These are phyloP conservation scores for Andrena marginata DNA, from an alignment of 2,888 invertebrate genomes.

Conservation along the genomic window DNA sequence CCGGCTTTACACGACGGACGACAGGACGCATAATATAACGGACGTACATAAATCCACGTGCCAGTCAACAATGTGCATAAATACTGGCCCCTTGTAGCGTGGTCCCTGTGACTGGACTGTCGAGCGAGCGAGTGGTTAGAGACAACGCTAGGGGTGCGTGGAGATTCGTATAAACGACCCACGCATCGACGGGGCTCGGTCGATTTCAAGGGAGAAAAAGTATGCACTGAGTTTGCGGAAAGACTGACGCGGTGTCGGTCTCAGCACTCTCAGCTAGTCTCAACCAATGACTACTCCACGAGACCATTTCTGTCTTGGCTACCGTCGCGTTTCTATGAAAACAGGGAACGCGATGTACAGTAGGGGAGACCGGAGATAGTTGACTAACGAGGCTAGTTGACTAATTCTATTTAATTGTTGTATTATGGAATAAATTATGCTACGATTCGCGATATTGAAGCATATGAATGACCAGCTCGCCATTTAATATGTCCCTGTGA, in stretches of 20 bases:
- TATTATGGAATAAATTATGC: no score
- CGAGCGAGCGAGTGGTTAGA: constrained; percentile 54
- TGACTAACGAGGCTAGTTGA: no score
- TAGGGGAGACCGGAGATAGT: no score
- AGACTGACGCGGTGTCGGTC: neutral
- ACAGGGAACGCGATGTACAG: no score
- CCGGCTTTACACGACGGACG: constrained; percentile 81
- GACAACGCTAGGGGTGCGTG: constrained; percentile 45
- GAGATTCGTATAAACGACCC: constrained; percentile 44
- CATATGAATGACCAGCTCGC: no score
- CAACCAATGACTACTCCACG: no score
- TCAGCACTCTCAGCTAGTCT: neutral
- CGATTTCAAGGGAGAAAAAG: constrained; percentile 67
- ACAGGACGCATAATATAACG: constrained; percentile 84
- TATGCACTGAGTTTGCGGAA: constrained; percentile 60
- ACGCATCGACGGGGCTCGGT: constrained; percentile 27
- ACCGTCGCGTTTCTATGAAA: no score
- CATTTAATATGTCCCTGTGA: no score
- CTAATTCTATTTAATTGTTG: no score
- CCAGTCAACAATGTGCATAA: constrained; percentile 85
- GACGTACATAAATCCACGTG: constrained; percentile 85
- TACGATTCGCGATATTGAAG: no score
- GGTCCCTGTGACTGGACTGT: constrained; percentile 74
- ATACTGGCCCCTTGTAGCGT: constrained; percentile 83
- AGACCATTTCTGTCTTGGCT: neutral